phyloP scores from a whole-genome alignment of 2,113 vertebrate species.

The Malurus elegans region DNA sequence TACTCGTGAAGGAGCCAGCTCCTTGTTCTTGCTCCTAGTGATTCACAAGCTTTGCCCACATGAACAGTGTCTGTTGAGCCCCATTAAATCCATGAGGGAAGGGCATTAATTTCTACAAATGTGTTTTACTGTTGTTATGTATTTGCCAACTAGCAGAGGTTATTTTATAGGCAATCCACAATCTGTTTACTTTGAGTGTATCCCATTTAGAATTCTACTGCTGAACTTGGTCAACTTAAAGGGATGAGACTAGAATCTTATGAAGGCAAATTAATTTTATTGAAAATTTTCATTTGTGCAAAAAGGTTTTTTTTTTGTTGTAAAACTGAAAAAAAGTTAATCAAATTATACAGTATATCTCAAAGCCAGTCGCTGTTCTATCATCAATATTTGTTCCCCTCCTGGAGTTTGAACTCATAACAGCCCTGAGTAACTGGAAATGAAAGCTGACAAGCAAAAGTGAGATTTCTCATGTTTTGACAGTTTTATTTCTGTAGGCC shows the following conservation, averaged over 20 bases:
- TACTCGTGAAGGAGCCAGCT: background rate
- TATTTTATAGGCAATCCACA: background rate
- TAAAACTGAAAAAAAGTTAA: background rate
- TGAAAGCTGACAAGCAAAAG: background rate
- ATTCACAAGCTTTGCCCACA: background rate
- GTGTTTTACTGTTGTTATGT: background rate
- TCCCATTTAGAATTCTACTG: background rate
- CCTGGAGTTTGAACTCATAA: background rate
- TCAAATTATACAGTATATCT: background rate
- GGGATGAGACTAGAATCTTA: background rate
- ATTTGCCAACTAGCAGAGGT: background rate
- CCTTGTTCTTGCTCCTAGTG: background rate
- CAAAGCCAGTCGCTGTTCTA: background rate
- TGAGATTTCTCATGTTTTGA: background rate
- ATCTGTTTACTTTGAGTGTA: background rate
- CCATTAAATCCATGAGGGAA: background rate
- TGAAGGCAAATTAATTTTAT: background rate
- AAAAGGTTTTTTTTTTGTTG: background rate
- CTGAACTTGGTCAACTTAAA: background rate
- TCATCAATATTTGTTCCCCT: background rate
- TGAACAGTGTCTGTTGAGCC: background rate
- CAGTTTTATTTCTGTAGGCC: background rate
- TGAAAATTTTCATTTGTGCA: background rate
- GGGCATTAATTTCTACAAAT: slow-evolving; percentile 2
- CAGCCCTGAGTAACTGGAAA: background rate